phyloP scores from a whole-genome alignment of 1,140 invertebrate species.

The Anoplolepis gracilipes region DNA sequence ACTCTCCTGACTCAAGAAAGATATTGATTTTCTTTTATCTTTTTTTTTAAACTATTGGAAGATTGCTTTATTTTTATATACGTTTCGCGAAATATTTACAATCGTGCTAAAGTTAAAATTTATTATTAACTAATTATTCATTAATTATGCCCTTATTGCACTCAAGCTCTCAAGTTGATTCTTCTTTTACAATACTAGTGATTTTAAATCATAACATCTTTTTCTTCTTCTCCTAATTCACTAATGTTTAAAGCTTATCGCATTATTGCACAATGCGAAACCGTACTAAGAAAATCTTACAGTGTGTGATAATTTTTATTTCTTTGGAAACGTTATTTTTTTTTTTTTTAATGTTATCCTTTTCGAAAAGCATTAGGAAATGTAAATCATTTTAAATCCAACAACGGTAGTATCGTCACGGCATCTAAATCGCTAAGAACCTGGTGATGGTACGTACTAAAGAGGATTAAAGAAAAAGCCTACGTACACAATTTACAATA shows the following conservation, averaged over 20 bases:
- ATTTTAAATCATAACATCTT: not conserved
- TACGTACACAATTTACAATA: conserved; percentile 13
- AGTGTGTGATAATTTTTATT: not conserved
- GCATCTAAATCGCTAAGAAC: conserved; percentile 15
- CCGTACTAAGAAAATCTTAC: not conserved
- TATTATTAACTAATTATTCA: too few relatives aligned
- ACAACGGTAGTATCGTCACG: not conserved
- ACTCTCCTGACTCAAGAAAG: conserved; percentile 28
- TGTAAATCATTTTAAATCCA: not conserved
- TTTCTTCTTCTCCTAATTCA: not conserved
- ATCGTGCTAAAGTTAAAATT: not conserved
- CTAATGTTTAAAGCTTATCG: conserved; percentile 2
- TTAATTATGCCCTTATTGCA: not conserved
- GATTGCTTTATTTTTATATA: not conserved
- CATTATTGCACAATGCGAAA: not conserved
- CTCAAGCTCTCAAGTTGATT: not conserved
- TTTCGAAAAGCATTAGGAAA: not conserved
- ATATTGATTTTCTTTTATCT: conserved; percentile 28
- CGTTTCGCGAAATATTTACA: not conserved
- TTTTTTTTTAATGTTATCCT: not conserved
- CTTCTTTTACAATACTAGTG: not conserved
- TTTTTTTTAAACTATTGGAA: not conserved
- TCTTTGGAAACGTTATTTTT: not conserved
- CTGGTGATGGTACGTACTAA: not conserved
- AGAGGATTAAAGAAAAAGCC: conserved; percentile 23